phyloP scores from a whole-genome alignment of 2,113 vertebrate genomes.

The Cairina moschata region DNA sequence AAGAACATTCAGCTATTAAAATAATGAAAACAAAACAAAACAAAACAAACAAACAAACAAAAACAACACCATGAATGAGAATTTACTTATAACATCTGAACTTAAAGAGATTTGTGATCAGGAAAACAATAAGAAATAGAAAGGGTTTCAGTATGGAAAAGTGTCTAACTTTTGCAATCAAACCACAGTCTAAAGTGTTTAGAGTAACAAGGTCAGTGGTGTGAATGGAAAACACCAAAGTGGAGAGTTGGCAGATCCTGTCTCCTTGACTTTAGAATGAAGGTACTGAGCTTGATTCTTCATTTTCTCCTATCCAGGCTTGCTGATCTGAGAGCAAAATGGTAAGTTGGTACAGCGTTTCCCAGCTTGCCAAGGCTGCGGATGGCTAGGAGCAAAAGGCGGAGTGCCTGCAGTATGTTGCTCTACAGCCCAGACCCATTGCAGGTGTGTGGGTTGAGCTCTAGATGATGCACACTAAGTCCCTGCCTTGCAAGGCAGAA shows the following conservation, averaged over 20 bases:
- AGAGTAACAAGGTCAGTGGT: background rate
- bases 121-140: background rate
- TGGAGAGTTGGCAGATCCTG: background rate
- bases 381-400: background rate
- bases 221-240: background rate
- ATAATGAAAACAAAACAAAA: background rate
- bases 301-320: background rate
- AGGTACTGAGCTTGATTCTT: background rate
- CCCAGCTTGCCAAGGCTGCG: background rate
- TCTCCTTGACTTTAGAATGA: fast-evolving
- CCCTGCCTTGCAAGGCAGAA: background rate
- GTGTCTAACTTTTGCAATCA: background rate
- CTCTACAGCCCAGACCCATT: fast-evolving
- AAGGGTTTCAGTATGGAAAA: background rate
- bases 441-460: background rate
- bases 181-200: background rate
- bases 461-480: fast-evolving
- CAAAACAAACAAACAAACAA: no score
- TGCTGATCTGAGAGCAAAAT: background rate
- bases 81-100: background rate
- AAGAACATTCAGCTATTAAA: background rate
- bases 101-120: background rate
- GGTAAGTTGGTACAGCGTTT: background rate
- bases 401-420: background rate
- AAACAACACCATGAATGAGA: no score